These are phyloP conservation scores for Fringilla coelebs DNA, from an alignment of 2,797 vertebrate species.

Conservation along the genomic window DNA sequence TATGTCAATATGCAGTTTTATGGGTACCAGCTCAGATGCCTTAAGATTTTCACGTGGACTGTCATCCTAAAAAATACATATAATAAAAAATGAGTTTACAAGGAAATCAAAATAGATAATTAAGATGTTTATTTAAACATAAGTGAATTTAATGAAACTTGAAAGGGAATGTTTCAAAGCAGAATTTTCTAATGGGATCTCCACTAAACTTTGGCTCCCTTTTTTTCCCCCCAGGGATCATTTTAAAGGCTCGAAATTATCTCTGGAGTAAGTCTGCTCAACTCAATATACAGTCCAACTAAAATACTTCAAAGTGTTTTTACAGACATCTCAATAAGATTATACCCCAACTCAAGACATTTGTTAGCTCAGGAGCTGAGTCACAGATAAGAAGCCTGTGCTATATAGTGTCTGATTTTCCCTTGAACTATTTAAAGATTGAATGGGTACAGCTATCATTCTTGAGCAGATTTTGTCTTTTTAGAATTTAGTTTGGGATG, in stretches of 20 bases:
- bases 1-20: constrained; percentile 86
- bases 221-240: background rate
- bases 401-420: constrained; percentile 8
- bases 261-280: constrained; percentile 6
- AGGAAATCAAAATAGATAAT: background rate
- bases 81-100: background rate
- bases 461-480: background rate
- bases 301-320: constrained; percentile 54
- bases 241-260: constrained; percentile 9
- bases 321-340: constrained; percentile 30
- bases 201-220: background rate
- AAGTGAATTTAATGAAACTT: background rate
- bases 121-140: background rate
- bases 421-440: constrained; percentile 21
- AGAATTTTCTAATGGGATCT: background rate
- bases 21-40: constrained; percentile 77
- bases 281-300: background rate
- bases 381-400: constrained; percentile 28
- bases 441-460: background rate
- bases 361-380: background rate
- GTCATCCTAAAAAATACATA: constrained; percentile 82
- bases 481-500: background rate
- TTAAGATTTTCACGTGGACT: constrained; percentile 79
- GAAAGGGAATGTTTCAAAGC: background rate
- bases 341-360: constrained; percentile 7